These are phyloP conservation scores for Palaemon carinicauda DNA, from an alignment of 1,140 invertebrate genomes.

Conservation along the genomic window DNA sequence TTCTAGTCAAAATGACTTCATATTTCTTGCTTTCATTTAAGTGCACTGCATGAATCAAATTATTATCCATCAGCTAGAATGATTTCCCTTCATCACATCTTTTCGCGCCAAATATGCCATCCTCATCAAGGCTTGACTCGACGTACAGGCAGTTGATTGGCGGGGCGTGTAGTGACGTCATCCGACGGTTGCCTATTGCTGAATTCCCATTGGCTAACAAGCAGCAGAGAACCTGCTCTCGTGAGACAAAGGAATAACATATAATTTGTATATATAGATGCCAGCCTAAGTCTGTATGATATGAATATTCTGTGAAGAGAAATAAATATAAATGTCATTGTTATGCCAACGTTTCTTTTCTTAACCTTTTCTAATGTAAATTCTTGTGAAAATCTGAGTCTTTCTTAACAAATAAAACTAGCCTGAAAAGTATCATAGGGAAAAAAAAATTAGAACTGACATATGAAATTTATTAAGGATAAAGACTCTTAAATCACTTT, in stretches of 20 bases:
- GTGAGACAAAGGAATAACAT: too few relatives aligned
- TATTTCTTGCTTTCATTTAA: too few relatives aligned
- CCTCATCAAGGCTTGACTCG: neutral
- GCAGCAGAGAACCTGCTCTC: neutral
- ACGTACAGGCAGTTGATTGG: neutral
- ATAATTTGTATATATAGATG: conserved; percentile 28
- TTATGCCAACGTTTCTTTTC: conserved; percentile 10
- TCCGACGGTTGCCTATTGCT: neutral
- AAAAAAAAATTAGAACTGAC: too few relatives aligned
- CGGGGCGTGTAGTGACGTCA: conserved; percentile 21
- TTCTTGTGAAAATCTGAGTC: too few relatives aligned
- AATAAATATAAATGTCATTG: conserved; percentile 30
- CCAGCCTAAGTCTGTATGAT: conserved; percentile 38
- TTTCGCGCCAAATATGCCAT: neutral
- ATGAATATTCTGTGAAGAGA: conserved; percentile 16
- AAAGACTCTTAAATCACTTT: too few relatives aligned
- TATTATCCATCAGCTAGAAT: too few relatives aligned
- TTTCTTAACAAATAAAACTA: too few relatives aligned
- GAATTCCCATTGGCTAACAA: neutral
- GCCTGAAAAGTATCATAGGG: too few relatives aligned
- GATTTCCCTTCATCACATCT: neutral
- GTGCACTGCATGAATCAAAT: too few relatives aligned
- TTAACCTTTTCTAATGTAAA: neutral
- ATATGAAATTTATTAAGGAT: too few relatives aligned
- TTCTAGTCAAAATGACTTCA: too few relatives aligned